These are phyloP conservation scores for Ibidorhyncha struthersii DNA, from an alignment of 2,113 vertebrate genomes.

Conservation along the genomic window DNA sequence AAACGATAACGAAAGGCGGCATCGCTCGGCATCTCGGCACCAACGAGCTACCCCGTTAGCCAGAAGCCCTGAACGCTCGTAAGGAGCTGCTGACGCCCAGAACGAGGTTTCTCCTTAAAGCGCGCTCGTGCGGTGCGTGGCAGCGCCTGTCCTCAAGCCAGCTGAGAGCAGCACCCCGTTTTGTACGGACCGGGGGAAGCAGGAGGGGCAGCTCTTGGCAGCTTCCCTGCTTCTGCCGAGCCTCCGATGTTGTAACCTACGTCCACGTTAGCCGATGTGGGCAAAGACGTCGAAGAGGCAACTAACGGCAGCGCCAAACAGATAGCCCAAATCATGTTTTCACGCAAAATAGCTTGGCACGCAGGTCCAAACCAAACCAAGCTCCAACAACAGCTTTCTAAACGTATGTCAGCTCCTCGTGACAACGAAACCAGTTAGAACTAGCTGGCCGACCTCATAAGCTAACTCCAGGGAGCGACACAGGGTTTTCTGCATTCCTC, in stretches of 20 bases:
- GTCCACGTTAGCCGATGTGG: rapidly evolving
- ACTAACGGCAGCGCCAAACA: not conserved
- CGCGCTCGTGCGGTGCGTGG: not conserved
- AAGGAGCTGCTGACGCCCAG: constrained; percentile 6
- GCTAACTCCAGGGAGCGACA: not conserved
- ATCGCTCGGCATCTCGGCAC: rapidly evolving
- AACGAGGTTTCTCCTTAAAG: not conserved
- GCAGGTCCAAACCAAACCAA: not conserved
- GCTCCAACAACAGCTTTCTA: not conserved
- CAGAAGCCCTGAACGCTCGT: not conserved
- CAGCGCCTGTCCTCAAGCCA: not conserved
- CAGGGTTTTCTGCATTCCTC: not conserved
- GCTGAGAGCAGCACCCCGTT: not conserved
- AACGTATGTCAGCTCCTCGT: not conserved
- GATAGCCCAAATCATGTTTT: not conserved
- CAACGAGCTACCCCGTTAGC: not conserved
- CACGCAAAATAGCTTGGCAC: not conserved
- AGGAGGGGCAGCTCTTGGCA: not conserved
- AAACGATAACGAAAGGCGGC: not conserved
- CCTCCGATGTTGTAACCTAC: rapidly evolving
- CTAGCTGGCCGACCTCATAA: not conserved
- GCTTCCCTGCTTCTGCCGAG: not conserved
- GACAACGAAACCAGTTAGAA: not conserved
- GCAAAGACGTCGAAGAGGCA: not conserved
- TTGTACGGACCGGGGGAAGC: not conserved